Evolutionary conservation across 2,113 vertebrate genomes (phyloP).

Genomic region (Microcebus ravelobensis): DNA sequence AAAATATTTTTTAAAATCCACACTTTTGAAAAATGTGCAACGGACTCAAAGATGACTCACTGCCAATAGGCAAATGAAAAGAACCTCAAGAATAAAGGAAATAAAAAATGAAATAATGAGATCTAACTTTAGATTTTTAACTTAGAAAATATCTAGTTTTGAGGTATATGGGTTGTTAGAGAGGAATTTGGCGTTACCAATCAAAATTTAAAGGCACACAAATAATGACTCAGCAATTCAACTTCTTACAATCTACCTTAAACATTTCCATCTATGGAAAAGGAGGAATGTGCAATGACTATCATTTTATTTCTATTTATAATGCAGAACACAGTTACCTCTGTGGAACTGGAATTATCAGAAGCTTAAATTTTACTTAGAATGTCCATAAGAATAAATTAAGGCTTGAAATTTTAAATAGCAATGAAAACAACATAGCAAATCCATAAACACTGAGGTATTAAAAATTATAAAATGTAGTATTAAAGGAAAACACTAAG

Average conservation of each 20-base stretch:
- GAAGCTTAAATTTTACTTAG: conserved; percentile 5
- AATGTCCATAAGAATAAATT: not conserved
- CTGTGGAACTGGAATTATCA: not conserved
- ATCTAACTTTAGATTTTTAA: not conserved
- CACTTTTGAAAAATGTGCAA: not conserved
- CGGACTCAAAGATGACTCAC: not conserved
- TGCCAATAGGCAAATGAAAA: not conserved
- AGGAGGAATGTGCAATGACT: not conserved
- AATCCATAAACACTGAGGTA: not conserved
- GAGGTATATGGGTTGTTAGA: not conserved
- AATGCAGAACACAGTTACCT: not conserved
- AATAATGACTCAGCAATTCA: not conserved
- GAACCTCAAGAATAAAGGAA: not conserved
- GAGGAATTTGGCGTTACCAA: not conserved
- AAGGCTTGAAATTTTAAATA: not conserved
- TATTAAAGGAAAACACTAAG: not conserved
- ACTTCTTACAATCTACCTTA: not conserved
- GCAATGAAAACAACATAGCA: not conserved
- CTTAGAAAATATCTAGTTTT: not conserved
- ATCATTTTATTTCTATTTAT: conserved; percentile 4
- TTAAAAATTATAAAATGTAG: not conserved
- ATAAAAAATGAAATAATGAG: not conserved
- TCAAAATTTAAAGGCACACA: not conserved
- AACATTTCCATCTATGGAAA: not conserved
- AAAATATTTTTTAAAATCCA: not conserved